A percentile compares a stretch with the other conserved stretches of the same genome.
Conservation (phyloP, 2,113 vertebrate species). For the Lepus europaeus region DNA sequence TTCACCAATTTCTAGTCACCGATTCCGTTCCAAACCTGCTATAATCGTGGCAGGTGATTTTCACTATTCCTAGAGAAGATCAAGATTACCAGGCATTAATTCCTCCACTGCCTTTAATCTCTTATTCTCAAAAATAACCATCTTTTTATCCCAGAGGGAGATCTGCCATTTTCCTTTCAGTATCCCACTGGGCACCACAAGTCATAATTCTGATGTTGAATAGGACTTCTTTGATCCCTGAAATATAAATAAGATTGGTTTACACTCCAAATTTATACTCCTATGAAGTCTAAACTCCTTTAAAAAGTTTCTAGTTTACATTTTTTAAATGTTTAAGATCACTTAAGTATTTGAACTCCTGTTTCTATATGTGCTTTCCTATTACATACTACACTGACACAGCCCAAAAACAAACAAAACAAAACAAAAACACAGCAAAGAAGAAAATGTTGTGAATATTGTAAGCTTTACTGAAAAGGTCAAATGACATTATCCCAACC, state of each 20-base stretch:
- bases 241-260: constrained; percentile 63
- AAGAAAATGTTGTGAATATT: background rate
- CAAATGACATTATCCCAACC: background rate
- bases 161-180: constrained; percentile 45
- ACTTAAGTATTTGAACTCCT: background rate
- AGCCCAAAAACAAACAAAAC: background rate
- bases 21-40: background rate
- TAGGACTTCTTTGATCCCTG: constrained; percentile 40
- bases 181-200: background rate
- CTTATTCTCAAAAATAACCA: constrained; percentile 64
- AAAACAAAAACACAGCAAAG: background rate
- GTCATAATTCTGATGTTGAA: constrained; percentile 40
- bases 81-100: constrained; percentile 29
- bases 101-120: constrained; percentile 60
- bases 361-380: background rate
- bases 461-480: background rate
- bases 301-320: constrained; percentile 44
- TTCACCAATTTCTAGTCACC: constrained; percentile 40
- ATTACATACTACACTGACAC: background rate
- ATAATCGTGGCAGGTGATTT: constrained; percentile 45
- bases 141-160: constrained; percentile 41
- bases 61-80: constrained; percentile 51
- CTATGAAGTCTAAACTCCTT: constrained; percentile 49
- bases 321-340: background rate
- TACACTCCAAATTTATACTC: constrained; percentile 40